Conservation (phyloP, 2,888 invertebrate species). For the Eilema griseolum region DNA sequence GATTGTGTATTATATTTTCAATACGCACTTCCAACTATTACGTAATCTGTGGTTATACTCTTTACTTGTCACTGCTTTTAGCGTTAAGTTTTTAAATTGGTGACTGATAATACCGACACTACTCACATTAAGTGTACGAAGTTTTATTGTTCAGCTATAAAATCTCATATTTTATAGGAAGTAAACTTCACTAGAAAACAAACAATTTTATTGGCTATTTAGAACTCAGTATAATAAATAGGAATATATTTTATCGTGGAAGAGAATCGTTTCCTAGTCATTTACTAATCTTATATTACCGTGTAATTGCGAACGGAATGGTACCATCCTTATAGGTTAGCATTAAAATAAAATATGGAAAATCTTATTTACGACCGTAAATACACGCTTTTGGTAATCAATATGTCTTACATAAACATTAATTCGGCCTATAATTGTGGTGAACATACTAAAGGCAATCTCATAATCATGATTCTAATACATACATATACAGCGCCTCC, state of each 20-base stretch:
- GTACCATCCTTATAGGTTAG: not conserved
- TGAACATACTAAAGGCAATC: not conserved
- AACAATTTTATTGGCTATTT: not conserved
- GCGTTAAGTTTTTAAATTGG: no score
- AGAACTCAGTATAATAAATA: not conserved
- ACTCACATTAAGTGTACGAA: not conserved
- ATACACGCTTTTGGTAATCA: not conserved
- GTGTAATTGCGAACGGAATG: not conserved
- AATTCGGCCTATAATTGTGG: not conserved
- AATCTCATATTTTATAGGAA: not conserved
- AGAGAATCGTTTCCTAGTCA: not conserved
- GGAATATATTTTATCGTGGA: not conserved
- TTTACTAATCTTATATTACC: not conserved
- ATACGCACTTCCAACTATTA: not conserved
- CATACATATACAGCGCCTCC: no score
- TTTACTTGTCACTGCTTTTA: not conserved
- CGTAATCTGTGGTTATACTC: no score
- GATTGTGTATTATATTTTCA: not conserved
- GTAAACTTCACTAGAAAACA: not conserved
- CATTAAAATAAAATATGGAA: not conserved
- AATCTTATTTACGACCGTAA: not conserved
- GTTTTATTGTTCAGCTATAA: not conserved
- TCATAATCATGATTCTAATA: not conserved
- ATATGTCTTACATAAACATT: not conserved
- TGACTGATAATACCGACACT: no score